Base-by-base conservation (phyloP, 1,140 invertebrate genomes). In the Bactericera cockerelli region DNA sequence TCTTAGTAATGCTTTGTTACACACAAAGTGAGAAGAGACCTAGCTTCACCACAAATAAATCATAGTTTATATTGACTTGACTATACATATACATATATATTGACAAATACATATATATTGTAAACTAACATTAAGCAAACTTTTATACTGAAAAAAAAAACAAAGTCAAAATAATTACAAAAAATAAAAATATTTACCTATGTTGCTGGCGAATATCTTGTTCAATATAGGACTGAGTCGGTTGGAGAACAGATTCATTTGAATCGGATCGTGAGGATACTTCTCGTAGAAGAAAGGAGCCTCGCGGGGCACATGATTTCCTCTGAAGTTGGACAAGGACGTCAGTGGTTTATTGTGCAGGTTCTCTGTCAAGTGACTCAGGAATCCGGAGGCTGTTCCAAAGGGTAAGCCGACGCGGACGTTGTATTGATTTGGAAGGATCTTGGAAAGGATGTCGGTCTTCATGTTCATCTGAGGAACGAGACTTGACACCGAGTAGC, bases 401-500 rank as follows among this genome's bases (percentile, higher is more conserved):
- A 71, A 77, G 22, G 79, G 73, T 70, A 63, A 62, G 74, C 70
- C 64, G 72, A 67, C 66, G 73, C 70, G 63, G 76, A 71, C 21
- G 75, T 55, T 56, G 59, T 56, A 36, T 22, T 75, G 59, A 78
- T 78, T 71, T 79, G 80, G 58, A 79, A 78, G 4, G 77, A 78
- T 1, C 75, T 76, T 26, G 75, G 72, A 28, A 75, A 76, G 39
- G 76, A 77, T 11, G 79, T 72, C 8, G 75, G 73, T 8, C 78
- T 77, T 39, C 16, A 77, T 80, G 68, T 81, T 86, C 31, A 89
- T 73, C 67, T 91, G 88, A 0, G 90, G 90, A n/a, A 88, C 84
- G 55, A 95, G 71, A 58, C 82, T 89, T 62, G 84, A 81, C n/a
- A 93, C 73, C 63, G 93, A 83, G 66, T 89, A 93, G 24, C 90